A percentile compares a stretch with the other conserved stretches of the same genome.
Evolutionary conservation across 2,113 vertebrate genomes (phyloP).

Genomic region (Engystomops pustulosus): DNA sequence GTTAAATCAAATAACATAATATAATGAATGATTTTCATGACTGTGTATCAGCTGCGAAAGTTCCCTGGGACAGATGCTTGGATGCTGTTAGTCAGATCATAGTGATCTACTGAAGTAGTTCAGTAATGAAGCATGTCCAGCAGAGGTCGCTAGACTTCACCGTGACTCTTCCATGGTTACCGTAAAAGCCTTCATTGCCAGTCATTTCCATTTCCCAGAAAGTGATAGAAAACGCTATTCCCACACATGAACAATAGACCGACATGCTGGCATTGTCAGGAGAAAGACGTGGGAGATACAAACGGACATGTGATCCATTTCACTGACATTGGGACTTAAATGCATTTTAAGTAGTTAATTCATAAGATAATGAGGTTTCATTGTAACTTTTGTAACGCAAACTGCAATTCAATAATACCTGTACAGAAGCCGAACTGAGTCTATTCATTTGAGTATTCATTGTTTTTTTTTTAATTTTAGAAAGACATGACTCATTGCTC

Average conservation of each 20-base stretch:
- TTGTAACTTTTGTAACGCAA: not conserved
- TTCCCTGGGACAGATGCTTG: too few relatives aligned
- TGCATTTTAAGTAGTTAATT: not conserved
- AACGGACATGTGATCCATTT: not conserved
- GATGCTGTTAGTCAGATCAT: too few relatives aligned
- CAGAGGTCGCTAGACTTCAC: not conserved
- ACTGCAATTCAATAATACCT: not conserved
- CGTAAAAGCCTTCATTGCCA: not conserved
- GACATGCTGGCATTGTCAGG: not conserved
- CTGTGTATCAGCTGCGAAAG: too few relatives aligned
- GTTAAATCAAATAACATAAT: too few relatives aligned
- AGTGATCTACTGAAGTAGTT: too few relatives aligned
- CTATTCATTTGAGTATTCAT: not conserved
- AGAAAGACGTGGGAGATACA: not conserved
- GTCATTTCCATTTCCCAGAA: constrained; percentile 18
- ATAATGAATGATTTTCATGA: too few relatives aligned
- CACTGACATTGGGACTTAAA: not conserved
- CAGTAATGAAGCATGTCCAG: not conserved
- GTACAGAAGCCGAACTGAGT: not conserved
- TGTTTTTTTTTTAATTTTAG: not conserved
- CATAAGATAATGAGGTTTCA: not conserved
- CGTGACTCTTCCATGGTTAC: not conserved
- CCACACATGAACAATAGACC: not conserved
- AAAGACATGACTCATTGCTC: not conserved
- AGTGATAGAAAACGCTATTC: not conserved